Conservation (phyloP, 2,888 invertebrate genomes). For the Eulithis testata region DNA sequence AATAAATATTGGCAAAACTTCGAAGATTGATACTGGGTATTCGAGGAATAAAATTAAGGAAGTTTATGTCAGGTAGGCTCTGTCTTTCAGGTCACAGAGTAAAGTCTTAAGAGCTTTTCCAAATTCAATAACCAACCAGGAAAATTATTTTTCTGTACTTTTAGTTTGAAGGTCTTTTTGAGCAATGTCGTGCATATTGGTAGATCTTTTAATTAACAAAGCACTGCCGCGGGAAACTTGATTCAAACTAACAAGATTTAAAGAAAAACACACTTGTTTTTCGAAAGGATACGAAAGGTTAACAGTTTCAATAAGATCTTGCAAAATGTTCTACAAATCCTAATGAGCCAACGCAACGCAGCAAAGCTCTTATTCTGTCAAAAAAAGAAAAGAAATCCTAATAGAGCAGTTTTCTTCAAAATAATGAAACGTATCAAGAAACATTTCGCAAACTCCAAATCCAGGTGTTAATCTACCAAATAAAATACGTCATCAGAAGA, state of each 20-base stretch:
- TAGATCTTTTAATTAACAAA: too few relatives aligned
- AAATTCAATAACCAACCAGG: conserved; percentile 18
- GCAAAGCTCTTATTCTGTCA: background rate
- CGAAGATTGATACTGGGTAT: conserved; percentile 16
- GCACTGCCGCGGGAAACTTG: too few relatives aligned
- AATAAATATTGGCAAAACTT: conserved; percentile 20
- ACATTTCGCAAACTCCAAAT: conserved; percentile 1
- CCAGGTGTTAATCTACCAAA: conserved; percentile 7
- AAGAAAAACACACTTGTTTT: too few relatives aligned
- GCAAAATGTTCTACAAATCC: background rate
- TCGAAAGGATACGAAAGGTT: too few relatives aligned
- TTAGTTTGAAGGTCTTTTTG: too few relatives aligned
- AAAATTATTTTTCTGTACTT: conserved; percentile 3
- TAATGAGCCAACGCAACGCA: background rate
- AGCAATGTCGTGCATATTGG: too few relatives aligned
- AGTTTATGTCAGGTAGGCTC: background rate
- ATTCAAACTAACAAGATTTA: too few relatives aligned
- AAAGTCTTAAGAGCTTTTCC: conserved; percentile 12
- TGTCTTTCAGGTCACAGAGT: conserved; percentile 15
- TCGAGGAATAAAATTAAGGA: conserved; percentile 5
- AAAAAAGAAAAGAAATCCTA: background rate
- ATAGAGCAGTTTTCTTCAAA: background rate
- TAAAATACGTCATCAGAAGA: conserved; percentile 27
- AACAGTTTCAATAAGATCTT: background rate
- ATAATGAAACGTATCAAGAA: background rate